Percentiles rank a stretch among this genome's conserved stretches.
Conservation (phyloP, 1,140 invertebrate species). For the Eriocheir sinensis region DNA sequence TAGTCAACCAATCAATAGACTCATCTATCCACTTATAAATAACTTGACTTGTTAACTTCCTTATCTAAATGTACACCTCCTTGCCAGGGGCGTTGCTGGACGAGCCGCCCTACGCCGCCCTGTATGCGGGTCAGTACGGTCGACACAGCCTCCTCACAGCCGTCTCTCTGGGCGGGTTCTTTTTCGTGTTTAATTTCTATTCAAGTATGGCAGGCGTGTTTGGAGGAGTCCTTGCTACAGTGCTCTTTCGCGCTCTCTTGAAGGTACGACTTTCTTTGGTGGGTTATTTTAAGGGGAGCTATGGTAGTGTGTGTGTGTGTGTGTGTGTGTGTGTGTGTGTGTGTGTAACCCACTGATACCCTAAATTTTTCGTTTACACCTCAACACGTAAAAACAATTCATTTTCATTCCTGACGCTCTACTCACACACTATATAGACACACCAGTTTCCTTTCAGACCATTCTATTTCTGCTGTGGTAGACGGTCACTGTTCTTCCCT, state of each 20-base stretch:
- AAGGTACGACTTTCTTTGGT: slow-evolving; percentile 35
- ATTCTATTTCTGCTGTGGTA: no score
- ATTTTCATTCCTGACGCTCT: no score
- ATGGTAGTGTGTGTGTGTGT: not conserved
- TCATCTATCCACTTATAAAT: not conserved
- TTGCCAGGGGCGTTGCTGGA: slow-evolving; percentile 41
- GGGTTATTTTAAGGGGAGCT: not conserved
- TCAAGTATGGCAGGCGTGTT: slow-evolving; percentile 38
- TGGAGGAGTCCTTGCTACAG: slow-evolving; percentile 48
- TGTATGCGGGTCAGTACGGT: slow-evolving; percentile 58
- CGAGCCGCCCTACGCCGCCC: slow-evolving; percentile 38
- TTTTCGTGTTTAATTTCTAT: slow-evolving; percentile 69
- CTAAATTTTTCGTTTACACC: not conserved
- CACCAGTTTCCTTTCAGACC: no score
- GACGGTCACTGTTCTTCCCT: no score
- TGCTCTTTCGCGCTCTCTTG: slow-evolving; percentile 47
- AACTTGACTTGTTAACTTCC: not conserved
- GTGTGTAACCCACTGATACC: not conserved
- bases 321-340: not conserved
- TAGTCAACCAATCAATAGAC: no score
- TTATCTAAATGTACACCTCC: not conserved
- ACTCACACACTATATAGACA: no score
- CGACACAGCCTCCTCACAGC: slow-evolving; percentile 68
- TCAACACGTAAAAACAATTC: not conserved
- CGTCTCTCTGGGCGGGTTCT: slow-evolving; percentile 66